Evolutionary conservation across 2,113 vertebrate genomes (phyloP), one percentile per base, ranked within the genome.

Genomic region (Bubo blakistoni): DNA sequence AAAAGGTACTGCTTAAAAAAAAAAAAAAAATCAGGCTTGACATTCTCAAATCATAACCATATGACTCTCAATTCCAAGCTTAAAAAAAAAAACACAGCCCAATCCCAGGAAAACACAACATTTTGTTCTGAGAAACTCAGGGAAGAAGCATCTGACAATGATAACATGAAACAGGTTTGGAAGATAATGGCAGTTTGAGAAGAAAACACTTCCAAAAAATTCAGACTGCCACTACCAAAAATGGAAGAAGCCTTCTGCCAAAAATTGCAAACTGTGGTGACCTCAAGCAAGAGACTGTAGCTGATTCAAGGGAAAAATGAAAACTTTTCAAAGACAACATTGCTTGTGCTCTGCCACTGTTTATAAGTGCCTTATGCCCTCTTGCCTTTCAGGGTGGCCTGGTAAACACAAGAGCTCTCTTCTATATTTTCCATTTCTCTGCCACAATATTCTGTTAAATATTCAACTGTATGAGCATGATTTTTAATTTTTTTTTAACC

Each of bases 31-130:
- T 98, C 95, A 98, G 98, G 98, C 98, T 98, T 99, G 99, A 99
- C 98, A 98, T 99, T 98, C 98, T 98, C 97, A 98, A 99, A 99
- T 99, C 98, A 99, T 98, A 99, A 99, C 99, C 99, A 99, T 98
- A 99, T 99, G 99, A 99, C 98, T 98, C 96, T 97, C 98, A 98
- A 98, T 99, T 99, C 98, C 98, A 99, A 97, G 98, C 98, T 79
- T 96, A 79, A 93, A 97, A 98, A 97, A 87, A 44, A 20, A 21
- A 25, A 16, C 77, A 94, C 84, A 89, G 36, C 38, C 34, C 74
- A 78, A 27, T 87, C 94, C 93, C 81, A 91, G 93, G 83, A 96
- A 95, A 96, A 93, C 69, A 95, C 73, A 81, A 88, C 54, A 69
- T 94, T 90, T 98, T 98, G 96, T 98, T 98, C 98, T 98, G 98